Evolutionary conservation across 1,140 invertebrate genomes (phyloP).

Genomic region (Coelopa frigida): DNA sequence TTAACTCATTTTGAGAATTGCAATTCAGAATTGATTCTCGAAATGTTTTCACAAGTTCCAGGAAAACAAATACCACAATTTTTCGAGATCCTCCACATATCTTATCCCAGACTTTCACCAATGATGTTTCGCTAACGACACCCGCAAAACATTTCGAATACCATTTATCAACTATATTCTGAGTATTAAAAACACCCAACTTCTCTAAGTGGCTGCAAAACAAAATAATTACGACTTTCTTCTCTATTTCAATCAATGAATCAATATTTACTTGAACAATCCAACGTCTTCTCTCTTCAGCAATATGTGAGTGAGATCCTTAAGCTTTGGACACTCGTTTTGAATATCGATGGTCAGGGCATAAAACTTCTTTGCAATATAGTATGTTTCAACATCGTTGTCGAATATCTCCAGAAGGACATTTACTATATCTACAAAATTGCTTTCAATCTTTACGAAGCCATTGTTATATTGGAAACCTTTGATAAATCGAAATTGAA

Average conservation of each 20-base stretch:
- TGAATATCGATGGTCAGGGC: slow-evolving; percentile 58
- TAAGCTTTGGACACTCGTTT: slow-evolving; percentile 55
- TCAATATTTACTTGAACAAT: slow-evolving; percentile 51
- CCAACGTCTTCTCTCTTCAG: slow-evolving; percentile 65
- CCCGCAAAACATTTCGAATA: slow-evolving; percentile 74
- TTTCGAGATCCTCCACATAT: slow-evolving; percentile 74
- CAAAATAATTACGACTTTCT: neutral
- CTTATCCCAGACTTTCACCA: slow-evolving; percentile 83
- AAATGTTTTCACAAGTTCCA: slow-evolving; percentile 64
- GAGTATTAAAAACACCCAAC: slow-evolving; percentile 48
- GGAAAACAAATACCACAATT: slow-evolving; percentile 70
- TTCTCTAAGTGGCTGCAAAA: slow-evolving; percentile 49
- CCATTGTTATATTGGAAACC: slow-evolving; percentile 6
- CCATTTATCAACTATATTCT: slow-evolving; percentile 64
- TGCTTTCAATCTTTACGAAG: slow-evolving; percentile 49
- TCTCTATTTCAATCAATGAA: neutral
- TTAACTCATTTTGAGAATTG: slow-evolving; percentile 23
- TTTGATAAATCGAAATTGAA: neutral
- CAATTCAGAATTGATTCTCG: slow-evolving; percentile 22
- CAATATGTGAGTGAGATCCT: slow-evolving; percentile 57
- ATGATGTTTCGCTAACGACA: slow-evolving; percentile 64
- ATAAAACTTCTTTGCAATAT: slow-evolving; percentile 67
- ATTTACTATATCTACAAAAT: slow-evolving; percentile 58
- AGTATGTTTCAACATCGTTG: slow-evolving; percentile 68
- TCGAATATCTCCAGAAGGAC: slow-evolving; percentile 62